A percentile compares a stretch with the other conserved stretches of the same genome.
phyloP scores from a whole-genome alignment of 2,113 vertebrate genomes.

The Paratilapia polleni region DNA sequence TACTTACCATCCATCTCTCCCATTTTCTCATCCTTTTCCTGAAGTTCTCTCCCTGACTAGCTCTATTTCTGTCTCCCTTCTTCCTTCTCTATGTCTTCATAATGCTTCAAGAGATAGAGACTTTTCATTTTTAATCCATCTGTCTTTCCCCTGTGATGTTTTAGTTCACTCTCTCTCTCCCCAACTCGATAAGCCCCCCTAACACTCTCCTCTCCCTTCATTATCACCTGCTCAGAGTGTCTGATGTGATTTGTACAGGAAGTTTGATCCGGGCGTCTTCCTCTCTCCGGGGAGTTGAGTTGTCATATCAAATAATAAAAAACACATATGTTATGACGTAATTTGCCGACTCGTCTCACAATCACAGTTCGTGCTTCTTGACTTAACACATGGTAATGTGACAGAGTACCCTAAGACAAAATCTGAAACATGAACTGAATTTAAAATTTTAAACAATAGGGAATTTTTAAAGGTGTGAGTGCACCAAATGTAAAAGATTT shows the following conservation, averaged over 20 bases:
- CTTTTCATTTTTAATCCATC: conserved; percentile 62
- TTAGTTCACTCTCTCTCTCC: conserved; percentile 30
- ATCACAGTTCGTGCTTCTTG: conserved; percentile 12
- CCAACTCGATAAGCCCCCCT: conserved; percentile 19
- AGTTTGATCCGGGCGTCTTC: conserved; percentile 55
- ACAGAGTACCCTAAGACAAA: neutral
- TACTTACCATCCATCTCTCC: conserved; percentile 26
- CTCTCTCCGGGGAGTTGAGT: conserved; percentile 50
- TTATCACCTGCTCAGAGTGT: conserved; percentile 73
- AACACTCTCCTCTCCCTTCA: conserved; percentile 48
- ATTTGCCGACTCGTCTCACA: conserved; percentile 7
- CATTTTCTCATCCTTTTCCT: conserved; percentile 35
- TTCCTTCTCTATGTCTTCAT: conserved; percentile 36
- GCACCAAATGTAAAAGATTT: conserved; percentile 16
- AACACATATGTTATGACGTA: conserved; percentile 49
- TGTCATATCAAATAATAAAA: conserved; percentile 64
- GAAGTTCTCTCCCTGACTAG: conserved; percentile 24
- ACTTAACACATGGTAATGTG: neutral
- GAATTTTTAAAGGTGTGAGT: neutral
- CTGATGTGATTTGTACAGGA: conserved; percentile 69
- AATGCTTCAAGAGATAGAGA: conserved; percentile 37
- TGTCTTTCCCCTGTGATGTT: conserved; percentile 33
- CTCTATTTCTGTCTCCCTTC: conserved; percentile 59
- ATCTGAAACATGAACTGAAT: neutral
- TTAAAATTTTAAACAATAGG: neutral